Evolutionary conservation across 2,797 vertebrate species (phyloP).

Genomic region (Enteromius mattozi): DNA sequence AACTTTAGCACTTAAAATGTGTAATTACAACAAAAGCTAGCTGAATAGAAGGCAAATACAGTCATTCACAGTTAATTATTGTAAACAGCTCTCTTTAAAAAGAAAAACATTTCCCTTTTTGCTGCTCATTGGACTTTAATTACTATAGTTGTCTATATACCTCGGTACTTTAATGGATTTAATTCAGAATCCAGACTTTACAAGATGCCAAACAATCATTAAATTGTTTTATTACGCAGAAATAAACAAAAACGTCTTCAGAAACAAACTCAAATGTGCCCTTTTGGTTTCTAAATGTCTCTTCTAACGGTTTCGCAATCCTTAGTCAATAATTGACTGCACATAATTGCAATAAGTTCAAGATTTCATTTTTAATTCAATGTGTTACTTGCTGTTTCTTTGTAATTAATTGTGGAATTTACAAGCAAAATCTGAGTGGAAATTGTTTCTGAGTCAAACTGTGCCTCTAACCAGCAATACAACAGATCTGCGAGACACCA

Average conservation of each 20-base stretch:
- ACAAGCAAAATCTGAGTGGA: not conserved
- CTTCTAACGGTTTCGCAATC: not conserved
- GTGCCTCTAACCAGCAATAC: not conserved
- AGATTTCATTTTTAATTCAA: not conserved
- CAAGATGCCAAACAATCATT: not conserved
- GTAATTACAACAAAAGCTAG: slow-evolving; percentile 49
- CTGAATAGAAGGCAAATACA: slow-evolving; percentile 41
- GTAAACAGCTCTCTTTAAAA: slow-evolving; percentile 44
- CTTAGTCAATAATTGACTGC: not conserved
- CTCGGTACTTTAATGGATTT: not conserved
- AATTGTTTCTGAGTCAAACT: not conserved
- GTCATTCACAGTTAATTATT: slow-evolving; percentile 41
- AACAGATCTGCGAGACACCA: not conserved
- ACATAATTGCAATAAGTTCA: not conserved
- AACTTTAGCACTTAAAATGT: slow-evolving; percentile 49
- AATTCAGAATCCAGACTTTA: not conserved
- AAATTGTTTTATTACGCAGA: not conserved
- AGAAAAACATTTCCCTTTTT: slow-evolving; percentile 17
- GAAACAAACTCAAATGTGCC: not conserved
- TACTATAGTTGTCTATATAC: slow-evolving; percentile 24
- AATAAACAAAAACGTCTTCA: not conserved
- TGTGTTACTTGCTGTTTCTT: not conserved
- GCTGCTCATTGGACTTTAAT: slow-evolving; percentile 34
- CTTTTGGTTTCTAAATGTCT: not conserved
- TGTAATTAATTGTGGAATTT: not conserved